phyloP scores from a whole-genome alignment of 1,140 invertebrate species.

The Phymastichus coffea region DNA sequence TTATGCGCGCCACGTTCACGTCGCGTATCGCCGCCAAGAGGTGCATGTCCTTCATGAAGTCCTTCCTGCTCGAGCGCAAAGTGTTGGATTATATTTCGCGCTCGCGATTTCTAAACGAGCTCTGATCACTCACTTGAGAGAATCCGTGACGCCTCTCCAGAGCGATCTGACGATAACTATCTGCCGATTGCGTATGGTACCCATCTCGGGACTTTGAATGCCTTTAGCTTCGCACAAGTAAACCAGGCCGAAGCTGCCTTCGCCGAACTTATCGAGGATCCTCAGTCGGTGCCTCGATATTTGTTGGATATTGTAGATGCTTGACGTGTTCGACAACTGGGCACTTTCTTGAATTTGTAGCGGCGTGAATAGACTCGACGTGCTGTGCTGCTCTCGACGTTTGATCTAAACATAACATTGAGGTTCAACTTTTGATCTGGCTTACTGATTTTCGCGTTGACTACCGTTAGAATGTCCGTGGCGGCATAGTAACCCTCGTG shows the following conservation, averaged over 20 bases:
- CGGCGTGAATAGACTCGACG: slow-evolving; percentile 61
- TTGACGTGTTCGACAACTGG: slow-evolving; percentile 46
- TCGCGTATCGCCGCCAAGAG: slow-evolving; percentile 79
- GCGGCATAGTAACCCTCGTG: slow-evolving; percentile 70
- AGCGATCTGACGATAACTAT: slow-evolving; percentile 74
- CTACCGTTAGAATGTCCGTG: slow-evolving; percentile 70
- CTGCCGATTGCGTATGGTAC: slow-evolving; percentile 64
- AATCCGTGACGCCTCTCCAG: slow-evolving; percentile 68
- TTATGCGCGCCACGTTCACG: slow-evolving; percentile 78
- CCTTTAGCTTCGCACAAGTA: slow-evolving; percentile 75
- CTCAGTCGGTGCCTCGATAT: slow-evolving; percentile 78
- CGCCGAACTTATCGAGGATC: slow-evolving; percentile 82
- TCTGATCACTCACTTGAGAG: slow-evolving; percentile 61
- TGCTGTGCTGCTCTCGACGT: slow-evolving; percentile 59
- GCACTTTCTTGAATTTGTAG: slow-evolving; percentile 68
- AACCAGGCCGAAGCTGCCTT: slow-evolving; percentile 83
- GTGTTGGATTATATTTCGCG: no score
- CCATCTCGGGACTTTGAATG: slow-evolving; percentile 61
- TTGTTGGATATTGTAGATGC: slow-evolving; percentile 47
- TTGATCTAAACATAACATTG: no score
- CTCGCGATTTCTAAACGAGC: no score
- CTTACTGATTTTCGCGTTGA: no score
- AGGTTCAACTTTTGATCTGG: slow-evolving; percentile 30
- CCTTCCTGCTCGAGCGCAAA: slow-evolving; percentile 61
- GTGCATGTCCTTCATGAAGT: slow-evolving; percentile 82